Percentiles rank a stretch among this genome's conserved stretches.
These are phyloP conservation scores for Patella depressa DNA, from an alignment of 2,888 invertebrate genomes.

Conservation along the genomic window DNA sequence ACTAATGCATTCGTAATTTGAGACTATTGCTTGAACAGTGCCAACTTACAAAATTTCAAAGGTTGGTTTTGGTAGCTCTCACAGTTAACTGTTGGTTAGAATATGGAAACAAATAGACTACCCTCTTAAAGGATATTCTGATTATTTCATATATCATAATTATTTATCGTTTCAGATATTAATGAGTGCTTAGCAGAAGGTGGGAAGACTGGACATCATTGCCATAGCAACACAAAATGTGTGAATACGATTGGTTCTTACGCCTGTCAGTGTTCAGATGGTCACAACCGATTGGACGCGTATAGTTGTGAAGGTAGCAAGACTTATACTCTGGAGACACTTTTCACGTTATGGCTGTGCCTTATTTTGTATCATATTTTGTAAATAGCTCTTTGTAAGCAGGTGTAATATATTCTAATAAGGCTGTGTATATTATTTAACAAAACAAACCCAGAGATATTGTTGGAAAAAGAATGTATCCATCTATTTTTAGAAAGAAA, in stretches of 20 bases:
- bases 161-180: constrained; percentile 77
- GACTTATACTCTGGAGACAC: not conserved
- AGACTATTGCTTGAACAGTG: no score
- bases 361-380: not conserved
- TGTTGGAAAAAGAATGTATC: no score
- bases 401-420: no score
- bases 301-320: constrained; percentile 59
- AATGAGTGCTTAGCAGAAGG: constrained; percentile 86
- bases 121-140: not conserved
- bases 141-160: not conserved
- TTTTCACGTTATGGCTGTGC: not conserved
- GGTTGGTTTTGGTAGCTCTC: no score
- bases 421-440: no score
- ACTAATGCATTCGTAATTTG: no score
- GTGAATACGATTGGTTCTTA: constrained; percentile 87
- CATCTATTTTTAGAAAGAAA: no score
- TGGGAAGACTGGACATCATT: constrained; percentile 79
- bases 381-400: no score
- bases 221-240: constrained; percentile 86
- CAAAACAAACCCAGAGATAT: no score
- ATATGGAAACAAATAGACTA: no score
- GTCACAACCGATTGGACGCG: constrained; percentile 75
- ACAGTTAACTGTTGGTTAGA: no score
- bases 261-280: constrained; percentile 86
- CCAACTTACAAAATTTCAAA: no score